Evolutionary conservation across 1,140 invertebrate species (phyloP), one percentile per base, ranked within the genome.

Genomic region (Bactericera cockerelli): DNA sequence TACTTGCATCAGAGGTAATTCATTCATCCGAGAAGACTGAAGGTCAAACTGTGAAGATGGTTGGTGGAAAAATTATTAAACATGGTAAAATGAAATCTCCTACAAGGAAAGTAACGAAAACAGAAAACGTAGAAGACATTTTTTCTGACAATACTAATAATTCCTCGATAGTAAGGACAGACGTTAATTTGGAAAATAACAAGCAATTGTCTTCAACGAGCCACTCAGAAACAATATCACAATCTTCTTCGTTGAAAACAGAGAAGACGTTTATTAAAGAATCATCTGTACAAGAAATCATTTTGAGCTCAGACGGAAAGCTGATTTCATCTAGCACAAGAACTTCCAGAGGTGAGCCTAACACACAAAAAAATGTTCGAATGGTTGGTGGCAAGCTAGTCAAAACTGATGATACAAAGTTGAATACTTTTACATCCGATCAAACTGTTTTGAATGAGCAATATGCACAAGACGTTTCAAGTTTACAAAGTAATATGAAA

Each of bases 41-140:
- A 8, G 42, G 36, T 1, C 36, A 57, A 1, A 39, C 61, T 25
- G 60, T 62, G n/a, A 59, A 42, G 25, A 64, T 64, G 63, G 57
- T 64, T 8, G 63, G 61, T 63, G 61, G 61, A 42, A 64, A 64
- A 57, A 26, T 64, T 8, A 39, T 61, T 14, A 61, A 57, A 28
- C 14, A 56, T 56, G 25, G 55, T 38, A 2, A 56, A 36, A 42
- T 55, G 36, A 42, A 42, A 33, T 36, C 28, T 6, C 38, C 60
- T 21, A 58, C 56, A 21, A 6, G 31, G 36, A 33, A 57, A 57
- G 21, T 31, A 25, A 33, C 10, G n/a, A 57, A 16, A 14, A 2
- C 26, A 2, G 33, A 33, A n/a, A 28, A 19, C 21, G 33, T 56
- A n/a, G 2, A 26, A 16, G 26, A 31, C 22, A 26, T 31, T 19